Conservation (phyloP, 1,140 invertebrate genomes). For the Procambarus clarkii region DNA sequence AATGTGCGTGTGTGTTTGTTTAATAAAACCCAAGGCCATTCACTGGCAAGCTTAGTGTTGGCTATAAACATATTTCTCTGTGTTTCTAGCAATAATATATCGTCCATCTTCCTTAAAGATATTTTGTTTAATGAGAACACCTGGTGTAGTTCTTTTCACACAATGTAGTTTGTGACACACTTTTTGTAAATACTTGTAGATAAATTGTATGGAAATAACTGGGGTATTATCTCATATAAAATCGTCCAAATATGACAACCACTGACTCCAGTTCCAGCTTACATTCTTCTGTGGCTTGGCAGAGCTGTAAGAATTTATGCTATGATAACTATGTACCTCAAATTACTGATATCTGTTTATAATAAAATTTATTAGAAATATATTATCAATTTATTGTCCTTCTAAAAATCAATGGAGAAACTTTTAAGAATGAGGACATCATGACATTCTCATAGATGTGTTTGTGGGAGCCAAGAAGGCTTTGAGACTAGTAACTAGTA, state of each 20-base stretch:
- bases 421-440: too few relatives aligned
- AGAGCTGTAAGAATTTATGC: not conserved
- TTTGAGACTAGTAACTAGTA: too few relatives aligned
- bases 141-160: not conserved
- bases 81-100: not conserved
- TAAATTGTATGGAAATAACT: not conserved
- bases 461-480: too few relatives aligned
- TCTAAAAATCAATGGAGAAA: not conserved
- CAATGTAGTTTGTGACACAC: not conserved
- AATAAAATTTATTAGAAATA: not conserved
- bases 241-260: not conserved
- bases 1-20: too few relatives aligned
- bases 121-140: not conserved
- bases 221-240: not conserved
- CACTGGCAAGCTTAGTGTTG: not conserved
- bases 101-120: not conserved
- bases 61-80: not conserved
- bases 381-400: not conserved
- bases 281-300: not conserved
- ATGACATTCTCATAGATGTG: too few relatives aligned
- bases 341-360: not conserved
- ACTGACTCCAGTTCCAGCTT: not conserved
- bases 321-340: constrained; percentile 2
- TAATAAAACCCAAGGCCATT: not conserved
- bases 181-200: not conserved